Base-by-base conservation (phyloP, 2,797 vertebrate genomes). In the Hippocampus kuda region DNA sequence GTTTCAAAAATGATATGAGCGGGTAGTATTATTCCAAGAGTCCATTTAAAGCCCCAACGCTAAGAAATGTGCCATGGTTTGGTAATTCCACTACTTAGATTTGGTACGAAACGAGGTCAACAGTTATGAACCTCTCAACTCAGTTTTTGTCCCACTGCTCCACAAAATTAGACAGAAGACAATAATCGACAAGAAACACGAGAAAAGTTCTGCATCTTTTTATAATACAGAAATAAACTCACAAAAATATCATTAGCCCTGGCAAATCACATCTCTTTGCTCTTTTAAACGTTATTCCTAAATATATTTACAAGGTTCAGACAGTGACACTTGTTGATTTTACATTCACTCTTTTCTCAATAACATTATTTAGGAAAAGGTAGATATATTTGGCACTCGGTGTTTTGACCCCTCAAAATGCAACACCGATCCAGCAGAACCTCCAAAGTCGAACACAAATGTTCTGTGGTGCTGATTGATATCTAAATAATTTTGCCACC, bases 331-430 rank as follows among this genome's bases (percentile, higher is more conserved):
- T 26, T n/a, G 34, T 27, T 51, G 72, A 68, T 67, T 67, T 72
- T 81, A 85, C 81, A 87, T 87, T 84, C 81, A 75, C 1, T 72
- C 60, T 73, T 75, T 72, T 68, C 60, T 68, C 63, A 53, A 69
- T 51, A 73, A 26, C n/a, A 56, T 56, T 3, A 12, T 12, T 24
- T 24, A 2, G 53, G 8, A 24, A n/a, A 54, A 62, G 69, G 72
- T 66, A 72, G 68, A 76, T 13, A 26, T 24, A 80, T 81, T 83
- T 83, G 85, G 82, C 84, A 86, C 82, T 30, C 54, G 6, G 1
- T 67, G 16, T 62, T 24, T 65, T 73, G n/a, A 65, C 57, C 64
- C 72, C 70, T 72, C 69, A 63, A 62, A 44, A 63, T n/a, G 38
- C 22, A 63, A 42, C 60, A 62, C 13, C 26, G 54, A 13, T 26